Evolutionary conservation across 1,140 invertebrate genomes (phyloP).

Genomic region (Pseudobourletiella spinata): DNA sequence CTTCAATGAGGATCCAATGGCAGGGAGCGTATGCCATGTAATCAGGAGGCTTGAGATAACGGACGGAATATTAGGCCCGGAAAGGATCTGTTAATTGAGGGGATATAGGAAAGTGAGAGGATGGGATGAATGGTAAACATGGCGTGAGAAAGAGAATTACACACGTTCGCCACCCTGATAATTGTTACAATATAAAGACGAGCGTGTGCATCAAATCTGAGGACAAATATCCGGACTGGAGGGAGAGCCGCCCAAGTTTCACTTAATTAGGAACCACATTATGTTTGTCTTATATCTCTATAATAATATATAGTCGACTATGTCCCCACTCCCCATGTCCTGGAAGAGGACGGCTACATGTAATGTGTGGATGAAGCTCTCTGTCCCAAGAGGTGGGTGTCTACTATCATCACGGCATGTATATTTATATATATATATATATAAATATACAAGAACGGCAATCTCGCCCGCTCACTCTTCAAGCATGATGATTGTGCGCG

Average conservation of each 20-base stretch:
- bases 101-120: slow-evolving; percentile 7
- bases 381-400: not conserved
- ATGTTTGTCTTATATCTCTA: slow-evolving; percentile 28
- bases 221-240: slow-evolving; percentile 13
- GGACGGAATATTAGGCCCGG: not conserved
- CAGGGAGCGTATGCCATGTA: not conserved
- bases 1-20: not conserved
- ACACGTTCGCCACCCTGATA: not conserved
- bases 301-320: too few relatives aligned
- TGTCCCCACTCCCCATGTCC: too few relatives aligned
- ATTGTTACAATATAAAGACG: slow-evolving; percentile 5
- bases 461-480: slow-evolving; percentile 13
- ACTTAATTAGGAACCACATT: slow-evolving; percentile 29
- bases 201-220: slow-evolving; percentile 13
- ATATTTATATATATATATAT: too few relatives aligned
- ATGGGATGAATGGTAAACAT: slow-evolving; percentile 1
- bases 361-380: too few relatives aligned
- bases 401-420: slow-evolving; percentile 22
- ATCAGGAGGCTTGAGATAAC: not conserved
- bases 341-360: too few relatives aligned
- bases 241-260: slow-evolving; percentile 4
- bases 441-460: too few relatives aligned
- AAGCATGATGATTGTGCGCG: slow-evolving; percentile 11
- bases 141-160: not conserved
- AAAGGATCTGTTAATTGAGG: slow-evolving; percentile 5